Evolutionary conservation across 2,888 invertebrate species (phyloP).

Genomic region (Brachyopa scutellaris): DNA sequence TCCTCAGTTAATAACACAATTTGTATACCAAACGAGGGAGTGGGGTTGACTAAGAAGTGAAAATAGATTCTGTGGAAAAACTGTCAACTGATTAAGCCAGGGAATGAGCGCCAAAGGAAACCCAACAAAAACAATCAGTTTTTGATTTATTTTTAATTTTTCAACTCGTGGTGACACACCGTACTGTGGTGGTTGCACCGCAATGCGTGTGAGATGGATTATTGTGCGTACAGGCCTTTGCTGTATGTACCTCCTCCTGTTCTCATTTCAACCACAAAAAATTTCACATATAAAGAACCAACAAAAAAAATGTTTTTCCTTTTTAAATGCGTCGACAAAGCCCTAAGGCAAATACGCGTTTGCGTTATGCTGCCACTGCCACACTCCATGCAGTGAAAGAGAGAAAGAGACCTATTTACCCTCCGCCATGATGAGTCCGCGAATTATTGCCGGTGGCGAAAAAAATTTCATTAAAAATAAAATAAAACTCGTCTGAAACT

Average conservation of each 20-base stretch:
- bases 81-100: slow-evolving; percentile 26
- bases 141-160: slow-evolving; percentile 52
- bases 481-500: background rate
- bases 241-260: background rate
- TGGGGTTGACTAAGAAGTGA: slow-evolving; percentile 11
- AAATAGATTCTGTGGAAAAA: slow-evolving; percentile 2
- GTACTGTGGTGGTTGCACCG: background rate
- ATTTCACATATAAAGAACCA: slow-evolving; percentile 22
- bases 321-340: slow-evolving; percentile 45
- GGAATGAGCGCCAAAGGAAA: background rate
- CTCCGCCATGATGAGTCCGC: slow-evolving; percentile 42
- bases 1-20: slow-evolving; percentile 7
- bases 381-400: background rate
- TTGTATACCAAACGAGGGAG: background rate
- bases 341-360: slow-evolving; percentile 27
- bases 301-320: slow-evolving; percentile 37
- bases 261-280: slow-evolving; percentile 24
- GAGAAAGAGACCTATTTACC: slow-evolving; percentile 49
- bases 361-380: slow-evolving; percentile 7
- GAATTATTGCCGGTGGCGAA: slow-evolving; percentile 42
- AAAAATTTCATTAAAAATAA: slow-evolving; percentile 54
- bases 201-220: background rate
- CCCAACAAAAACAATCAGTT: slow-evolving; percentile 38
- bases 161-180: slow-evolving; percentile 46
- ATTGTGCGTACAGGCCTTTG: slow-evolving; percentile 29